Conservation (phyloP, 2,797 vertebrate genomes). For the Pseudomugil gertrudae region DNA sequence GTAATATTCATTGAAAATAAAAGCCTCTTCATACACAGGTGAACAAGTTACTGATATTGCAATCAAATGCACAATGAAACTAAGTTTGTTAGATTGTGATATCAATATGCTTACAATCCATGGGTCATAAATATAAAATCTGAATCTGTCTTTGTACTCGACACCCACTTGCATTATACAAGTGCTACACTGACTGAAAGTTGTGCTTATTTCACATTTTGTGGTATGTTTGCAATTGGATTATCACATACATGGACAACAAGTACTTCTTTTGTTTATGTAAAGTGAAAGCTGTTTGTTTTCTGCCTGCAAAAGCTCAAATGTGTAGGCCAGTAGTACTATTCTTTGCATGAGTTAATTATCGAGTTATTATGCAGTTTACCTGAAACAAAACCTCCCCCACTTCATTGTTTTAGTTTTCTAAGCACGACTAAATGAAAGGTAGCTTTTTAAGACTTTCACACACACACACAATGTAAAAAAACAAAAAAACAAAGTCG, state of each 20-base stretch:
- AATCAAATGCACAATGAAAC: not conserved
- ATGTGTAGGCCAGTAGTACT: not conserved
- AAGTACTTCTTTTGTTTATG: not conserved
- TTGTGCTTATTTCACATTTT: conserved; percentile 4
- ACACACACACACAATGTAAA: not conserved
- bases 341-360: conserved; percentile 26
- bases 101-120: conserved; percentile 7
- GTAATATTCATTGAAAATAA: not conserved
- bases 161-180: not conserved
- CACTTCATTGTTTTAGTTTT: conserved; percentile 4
- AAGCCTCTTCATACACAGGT: not conserved
- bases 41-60: not conserved
- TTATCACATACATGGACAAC: not conserved
- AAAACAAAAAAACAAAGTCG: not conserved
- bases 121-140: conserved; percentile 2
- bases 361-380: conserved; percentile 11
- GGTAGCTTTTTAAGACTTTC: conserved; percentile 8
- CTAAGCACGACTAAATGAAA: conserved; percentile 2
- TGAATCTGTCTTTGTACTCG: not conserved
- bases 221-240: conserved; percentile 19
- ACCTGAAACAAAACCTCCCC: conserved; percentile 2
- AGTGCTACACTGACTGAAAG: conserved; percentile 5
- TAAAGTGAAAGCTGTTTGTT: not conserved
- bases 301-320: conserved; percentile 16
- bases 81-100: not conserved